Base-by-base conservation (phyloP, 2,888 invertebrate genomes). In the Ctenicera cuprea region DNA sequence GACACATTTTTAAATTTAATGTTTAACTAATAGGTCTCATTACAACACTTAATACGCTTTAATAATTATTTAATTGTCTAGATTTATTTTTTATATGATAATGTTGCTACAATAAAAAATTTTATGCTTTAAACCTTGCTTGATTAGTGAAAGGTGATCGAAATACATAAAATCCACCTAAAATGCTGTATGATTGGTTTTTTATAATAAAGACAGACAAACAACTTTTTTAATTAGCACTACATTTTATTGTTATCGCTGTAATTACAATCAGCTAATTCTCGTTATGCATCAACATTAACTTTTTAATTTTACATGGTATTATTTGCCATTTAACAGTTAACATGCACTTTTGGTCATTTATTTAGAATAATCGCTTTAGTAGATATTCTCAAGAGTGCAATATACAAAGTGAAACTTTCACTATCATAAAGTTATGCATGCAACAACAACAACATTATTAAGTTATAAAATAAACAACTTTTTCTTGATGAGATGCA, bases 271-370 rank as follows among this genome's bases (percentile, higher is more conserved):
- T 38, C 38, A 59, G 38, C 59, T 59, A 59, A 5, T n/a, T 8
- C 12, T 30, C 4, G 22, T 59, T 38, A 38, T 38, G 16, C 0
- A 9, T 37, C 18, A 59, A 38, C 59, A 59, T 38, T 59, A 59
- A 38, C 38, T 1, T 38, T 22, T 14, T 2, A 3, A 50, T 9
- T 50, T 50, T 50, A 20, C 12, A 50, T 20, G n/a, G 9, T 48
- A 48, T 59, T 38, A 3, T 18, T 37, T 59, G 16, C 59, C 38
- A 38, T n/a, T 59, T 22, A 59, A 59, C 59, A 59, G 33, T 59
- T 59, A 59, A 59, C 59, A 38, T 59, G 59, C 59, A 59, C 59
- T 59, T 37, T 59, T 59, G 59, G 59, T 59, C 59, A n/a, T 59
- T 30, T 37, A 59, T 59, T 59, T 59, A 59, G 59, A 59, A 59